Evolutionary conservation across 2,888 invertebrate species (phyloP), one percentile per base, ranked within the genome.

Genomic region (Scaeva pyrastri): DNA sequence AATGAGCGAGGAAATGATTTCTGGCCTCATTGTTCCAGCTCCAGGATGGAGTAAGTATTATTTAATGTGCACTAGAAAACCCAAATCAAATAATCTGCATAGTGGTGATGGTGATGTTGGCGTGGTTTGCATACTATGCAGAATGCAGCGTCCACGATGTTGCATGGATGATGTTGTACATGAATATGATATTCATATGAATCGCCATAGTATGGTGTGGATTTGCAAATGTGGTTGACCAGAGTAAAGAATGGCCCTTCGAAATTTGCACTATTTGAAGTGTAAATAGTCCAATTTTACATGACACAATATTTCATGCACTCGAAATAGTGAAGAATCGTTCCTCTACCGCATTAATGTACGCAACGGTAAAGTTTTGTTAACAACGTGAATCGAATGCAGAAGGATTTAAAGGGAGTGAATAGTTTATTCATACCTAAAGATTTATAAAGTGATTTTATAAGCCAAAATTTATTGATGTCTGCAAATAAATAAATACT

Each of bases 1-100:
- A 92, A 97, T 98, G 93, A 97, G 97, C 90, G 98, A 98, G 93
- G 98, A 98, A 94, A 97, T 97, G 97, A 97, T 99, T 92, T 97
- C 97, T 87, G 98, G 97, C 83, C 95, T 99, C 91, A 98, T 98
- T 93, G 98, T 99, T 88, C 98, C 98, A 23, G 98, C 98, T 73
- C 99, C 98, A 76, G 97, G 97, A 92, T 97, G 97, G 97, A 97
- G 97, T 97, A 93, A 96, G 96, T 95, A 90, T 86, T 77, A 86
- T 84, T 77, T 86, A 82, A 86, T 82, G 77, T 70, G 36, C 73
- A 73, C 77, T 64, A 76, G 26, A 76, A 41, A 60, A 66, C 64
- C 76, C 52, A 60, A 52, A 39, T 68, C 82, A 86, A 77, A 78
- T 74, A 74, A 71, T 78, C 70, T 72, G 62, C 64, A 50, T 10